These are phyloP conservation scores for Guaruba guarouba DNA, from an alignment of 2,113 vertebrate genomes.

Conservation along the genomic window DNA sequence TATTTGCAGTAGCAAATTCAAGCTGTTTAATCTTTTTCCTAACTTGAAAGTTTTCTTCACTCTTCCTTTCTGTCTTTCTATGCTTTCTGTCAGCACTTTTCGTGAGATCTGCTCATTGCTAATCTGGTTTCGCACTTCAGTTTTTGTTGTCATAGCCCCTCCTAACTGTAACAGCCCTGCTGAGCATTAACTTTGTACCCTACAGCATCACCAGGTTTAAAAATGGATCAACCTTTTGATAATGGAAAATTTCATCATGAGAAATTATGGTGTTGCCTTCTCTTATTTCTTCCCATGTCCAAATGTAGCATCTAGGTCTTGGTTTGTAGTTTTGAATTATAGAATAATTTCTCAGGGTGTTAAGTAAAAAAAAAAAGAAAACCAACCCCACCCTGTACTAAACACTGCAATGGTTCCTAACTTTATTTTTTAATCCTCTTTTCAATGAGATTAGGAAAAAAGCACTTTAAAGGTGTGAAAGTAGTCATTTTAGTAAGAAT, in stretches of 20 bases:
- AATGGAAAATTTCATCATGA: neutral
- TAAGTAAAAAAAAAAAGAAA: neutral
- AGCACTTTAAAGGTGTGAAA: neutral
- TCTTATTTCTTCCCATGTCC: neutral
- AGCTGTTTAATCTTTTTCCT: neutral
- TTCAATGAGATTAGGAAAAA: neutral
- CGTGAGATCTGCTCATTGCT: neutral
- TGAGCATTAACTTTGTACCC: neutral
- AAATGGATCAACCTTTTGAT: neutral
- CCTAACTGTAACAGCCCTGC: neutral
- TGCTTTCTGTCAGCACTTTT: neutral
- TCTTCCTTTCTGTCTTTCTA: neutral
- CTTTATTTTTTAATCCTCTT: neutral
- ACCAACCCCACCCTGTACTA: neutral
- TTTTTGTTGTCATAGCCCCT: neutral
- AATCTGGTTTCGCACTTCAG: neutral
- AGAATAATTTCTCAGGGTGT: neutral
- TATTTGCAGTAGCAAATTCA: slow-evolving; percentile 3
- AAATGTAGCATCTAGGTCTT: neutral
- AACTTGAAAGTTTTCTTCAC: slow-evolving; percentile 5
- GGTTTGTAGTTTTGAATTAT: neutral
- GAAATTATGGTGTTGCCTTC: neutral
- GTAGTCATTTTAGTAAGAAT: neutral
- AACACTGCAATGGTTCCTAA: neutral
- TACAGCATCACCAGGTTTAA: neutral